Conservation (phyloP, 2,113 vertebrate species). For the Neoarius graeffei region DNA sequence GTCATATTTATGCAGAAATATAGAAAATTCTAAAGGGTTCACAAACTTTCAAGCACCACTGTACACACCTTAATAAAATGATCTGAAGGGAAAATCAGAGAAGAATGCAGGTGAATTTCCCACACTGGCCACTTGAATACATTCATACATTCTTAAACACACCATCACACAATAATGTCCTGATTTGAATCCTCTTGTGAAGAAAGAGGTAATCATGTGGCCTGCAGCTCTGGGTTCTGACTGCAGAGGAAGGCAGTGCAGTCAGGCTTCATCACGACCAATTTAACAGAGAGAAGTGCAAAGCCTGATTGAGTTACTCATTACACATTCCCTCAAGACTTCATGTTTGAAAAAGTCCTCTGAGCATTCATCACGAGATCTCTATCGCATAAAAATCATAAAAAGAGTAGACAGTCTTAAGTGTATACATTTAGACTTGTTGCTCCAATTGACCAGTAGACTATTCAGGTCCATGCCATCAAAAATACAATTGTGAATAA, state of each 20-base stretch:
- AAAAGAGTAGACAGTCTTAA: neutral
- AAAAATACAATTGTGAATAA: neutral
- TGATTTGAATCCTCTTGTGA: conserved; percentile 57
- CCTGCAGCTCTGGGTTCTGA: conserved; percentile 35
- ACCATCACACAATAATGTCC: conserved; percentile 45
- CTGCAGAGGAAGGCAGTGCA: conserved; percentile 8
- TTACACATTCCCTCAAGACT: conserved; percentile 29
- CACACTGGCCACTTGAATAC: conserved; percentile 50
- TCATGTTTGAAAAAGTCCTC: conserved; percentile 3
- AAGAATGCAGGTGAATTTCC: conserved; percentile 45
- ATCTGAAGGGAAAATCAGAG: conserved; percentile 37
- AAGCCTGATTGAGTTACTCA: conserved; percentile 38
- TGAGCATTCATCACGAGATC: neutral
- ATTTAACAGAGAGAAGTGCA: conserved; percentile 42
- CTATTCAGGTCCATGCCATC: neutral
- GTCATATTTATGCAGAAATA: no score
- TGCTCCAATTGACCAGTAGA: neutral
- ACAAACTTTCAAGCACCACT: no score
- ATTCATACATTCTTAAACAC: conserved; percentile 49
- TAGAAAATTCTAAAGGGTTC: no score
- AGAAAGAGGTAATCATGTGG: conserved; percentile 60
- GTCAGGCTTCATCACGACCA: conserved; percentile 36
- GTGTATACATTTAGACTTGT: neutral
- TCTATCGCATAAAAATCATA: neutral
- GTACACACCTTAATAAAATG: conserved; percentile 24